Percentiles rank a stretch among this genome's conserved stretches.
phyloP scores from a whole-genome alignment of 2,113 vertebrate species.

The Phrynosoma blainvillii region DNA sequence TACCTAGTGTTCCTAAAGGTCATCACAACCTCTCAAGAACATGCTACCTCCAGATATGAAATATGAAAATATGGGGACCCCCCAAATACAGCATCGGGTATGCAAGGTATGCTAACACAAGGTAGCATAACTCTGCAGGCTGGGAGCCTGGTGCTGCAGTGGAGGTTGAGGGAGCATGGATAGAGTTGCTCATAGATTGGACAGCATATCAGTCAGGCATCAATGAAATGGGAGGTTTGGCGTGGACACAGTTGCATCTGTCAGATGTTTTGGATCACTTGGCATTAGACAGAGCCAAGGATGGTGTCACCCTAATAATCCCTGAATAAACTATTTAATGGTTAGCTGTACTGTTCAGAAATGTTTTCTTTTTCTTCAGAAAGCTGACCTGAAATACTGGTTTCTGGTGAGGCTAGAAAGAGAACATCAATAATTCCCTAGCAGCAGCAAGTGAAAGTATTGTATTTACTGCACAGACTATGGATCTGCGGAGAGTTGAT shows the following conservation, averaged over 20 bases:
- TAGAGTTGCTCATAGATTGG: conserved; percentile 32
- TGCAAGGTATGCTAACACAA: no score
- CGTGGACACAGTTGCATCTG: conserved; percentile 32
- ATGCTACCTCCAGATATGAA: no score
- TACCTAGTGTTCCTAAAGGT: no score
- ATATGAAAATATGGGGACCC: no score
- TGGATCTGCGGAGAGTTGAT: conserved; percentile 34
- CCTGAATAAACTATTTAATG: conserved; percentile 35
- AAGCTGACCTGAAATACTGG: conserved; percentile 38
- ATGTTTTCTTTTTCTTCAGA: conserved; percentile 56
- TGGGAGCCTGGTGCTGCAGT: no score
- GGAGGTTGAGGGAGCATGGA: not conserved
- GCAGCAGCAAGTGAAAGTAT: conserved; percentile 43
- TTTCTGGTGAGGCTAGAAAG: conserved; percentile 63
- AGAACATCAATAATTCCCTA: conserved; percentile 68
- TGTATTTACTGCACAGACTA: conserved; percentile 33
- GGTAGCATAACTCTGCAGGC: no score
- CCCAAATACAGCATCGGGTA: no score
- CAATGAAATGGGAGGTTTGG: conserved; percentile 39
- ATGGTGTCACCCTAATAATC: conserved; percentile 62
- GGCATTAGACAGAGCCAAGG: conserved; percentile 50
- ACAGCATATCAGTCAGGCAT: fast-evolving
- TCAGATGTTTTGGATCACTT: conserved; percentile 21
- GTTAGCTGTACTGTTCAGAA: conserved; percentile 54
- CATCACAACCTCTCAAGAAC: no score